Base-by-base conservation (phyloP, 1,140 invertebrate species). In the Cyclina sinensis region DNA sequence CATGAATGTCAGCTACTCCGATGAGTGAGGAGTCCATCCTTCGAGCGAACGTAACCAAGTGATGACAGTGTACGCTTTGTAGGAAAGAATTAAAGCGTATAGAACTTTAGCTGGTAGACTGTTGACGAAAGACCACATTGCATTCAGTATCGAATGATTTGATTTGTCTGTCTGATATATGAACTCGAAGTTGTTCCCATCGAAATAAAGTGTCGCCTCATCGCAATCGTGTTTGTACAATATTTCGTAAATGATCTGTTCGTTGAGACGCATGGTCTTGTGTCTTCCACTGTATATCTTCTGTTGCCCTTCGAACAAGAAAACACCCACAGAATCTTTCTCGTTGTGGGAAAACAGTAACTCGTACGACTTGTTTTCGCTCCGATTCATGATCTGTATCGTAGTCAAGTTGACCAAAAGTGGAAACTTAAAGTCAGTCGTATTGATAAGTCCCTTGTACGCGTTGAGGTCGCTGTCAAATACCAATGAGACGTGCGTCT, bases 171-270 rank as follows among this genome's bases (percentile, higher is more conserved):
- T 62, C 24, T 62, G 57, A 27, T 62, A 62, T 62, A 62, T 62
- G 24, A 62, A 62, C 24, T 62, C 57, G 14, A 62, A 62, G 24
- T 27, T 62, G 24, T 62, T 62, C 7, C 57, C 57, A 27, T 62
- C 57, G n/a, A 62, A 62, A n/a, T 62, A 62, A 62, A 62, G 57
- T 27, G 57, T 62, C 3, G 57, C 57, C 27, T 62, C 57, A 27
- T 62, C 57, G 27, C 57, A 62, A 27, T 62, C 24, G 4, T 27
- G 1, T 27, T 27, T 27, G 57, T 27, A 62, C 27, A 62, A 14
- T 27, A 62, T 62, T 11, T 62, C 57, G 24, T 62, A 62, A 27
- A 62, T 62, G 51, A 7, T 43, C 18, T 54, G 5, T 18, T 54
- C 51, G 51, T 54, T 54, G 14, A 54, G 51, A 11, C 43, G 51